Evolutionary conservation across 2,113 vertebrate genomes (phyloP).

Genomic region (Donacobius atricapilla): DNA sequence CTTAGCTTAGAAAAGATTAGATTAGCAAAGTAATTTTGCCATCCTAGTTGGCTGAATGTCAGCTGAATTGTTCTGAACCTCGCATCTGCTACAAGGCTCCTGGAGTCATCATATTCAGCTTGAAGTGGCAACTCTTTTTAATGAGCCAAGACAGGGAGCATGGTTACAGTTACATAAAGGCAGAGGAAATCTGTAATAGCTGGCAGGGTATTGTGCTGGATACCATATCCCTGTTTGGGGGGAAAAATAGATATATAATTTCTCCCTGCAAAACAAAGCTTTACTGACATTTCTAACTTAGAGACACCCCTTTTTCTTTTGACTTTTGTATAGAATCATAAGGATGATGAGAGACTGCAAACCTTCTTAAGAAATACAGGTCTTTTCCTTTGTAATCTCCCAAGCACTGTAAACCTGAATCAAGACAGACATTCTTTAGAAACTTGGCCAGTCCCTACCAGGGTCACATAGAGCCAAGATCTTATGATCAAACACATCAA

Average conservation of each 20-base stretch:
- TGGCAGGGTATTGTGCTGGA: not conserved
- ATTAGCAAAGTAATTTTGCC: not conserved
- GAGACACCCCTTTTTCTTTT: not conserved
- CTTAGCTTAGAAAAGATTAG: not conserved
- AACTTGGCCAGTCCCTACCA: not conserved
- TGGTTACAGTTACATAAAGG: not conserved
- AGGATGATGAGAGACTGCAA: not conserved
- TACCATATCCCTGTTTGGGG: not conserved
- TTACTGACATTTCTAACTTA: not conserved
- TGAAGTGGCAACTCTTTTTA: not conserved
- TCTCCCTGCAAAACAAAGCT: not conserved
- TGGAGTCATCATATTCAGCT: not conserved
- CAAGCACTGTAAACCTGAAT: not conserved
- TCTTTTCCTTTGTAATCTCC: not conserved
- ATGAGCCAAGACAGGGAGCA: not conserved
- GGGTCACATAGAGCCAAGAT: not conserved
- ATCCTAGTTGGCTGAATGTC: not conserved
- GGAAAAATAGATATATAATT: not conserved
- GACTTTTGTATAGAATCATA: not conserved
- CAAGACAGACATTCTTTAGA: not conserved
- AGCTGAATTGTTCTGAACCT: not conserved
- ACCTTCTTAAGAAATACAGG: not conserved
- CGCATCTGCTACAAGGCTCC: not conserved
- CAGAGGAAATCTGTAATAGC: accelerated
- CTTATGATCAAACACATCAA: not conserved